These are phyloP conservation scores for Holothuria glaberrima DNA, from an alignment of 35 echinoderm and acorn worm genomes.

Conservation along the genomic window DNA sequence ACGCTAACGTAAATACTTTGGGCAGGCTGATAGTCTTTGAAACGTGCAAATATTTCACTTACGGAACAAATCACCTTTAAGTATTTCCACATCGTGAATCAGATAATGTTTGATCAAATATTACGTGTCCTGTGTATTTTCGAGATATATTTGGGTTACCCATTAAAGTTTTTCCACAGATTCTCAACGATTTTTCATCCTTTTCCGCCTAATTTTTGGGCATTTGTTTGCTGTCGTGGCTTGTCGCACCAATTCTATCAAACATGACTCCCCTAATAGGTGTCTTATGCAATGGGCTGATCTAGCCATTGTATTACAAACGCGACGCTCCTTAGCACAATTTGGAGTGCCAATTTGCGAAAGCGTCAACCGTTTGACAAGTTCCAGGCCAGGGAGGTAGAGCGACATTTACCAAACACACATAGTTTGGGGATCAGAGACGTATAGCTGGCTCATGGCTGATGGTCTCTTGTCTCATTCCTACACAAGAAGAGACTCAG, in stretches of 20 bases:
- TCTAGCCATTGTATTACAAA: slow-evolving; percentile 19
- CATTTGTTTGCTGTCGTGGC: neutral
- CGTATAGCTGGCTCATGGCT: neutral
- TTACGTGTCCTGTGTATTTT: no score
- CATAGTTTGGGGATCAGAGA: slow-evolving; percentile 15
- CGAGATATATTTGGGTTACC: no score
- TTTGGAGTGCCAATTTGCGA: slow-evolving; percentile 28
- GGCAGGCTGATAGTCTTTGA: no score
- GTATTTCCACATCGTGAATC: no score
- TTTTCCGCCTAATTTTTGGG: neutral
- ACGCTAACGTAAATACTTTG: no score
- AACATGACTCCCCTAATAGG: slow-evolving; percentile 37
- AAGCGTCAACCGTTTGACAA: slow-evolving; percentile 8
- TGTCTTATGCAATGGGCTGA: slow-evolving; percentile 23
- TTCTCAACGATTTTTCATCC: neutral
- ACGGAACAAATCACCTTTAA: no score
- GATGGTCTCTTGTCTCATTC: neutral
- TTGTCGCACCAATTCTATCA: neutral
- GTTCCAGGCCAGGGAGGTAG: neutral
- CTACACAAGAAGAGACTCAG: neutral
- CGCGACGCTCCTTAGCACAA: slow-evolving; percentile 25
- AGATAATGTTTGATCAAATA: no score
- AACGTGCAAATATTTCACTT: no score
- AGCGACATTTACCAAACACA: neutral
- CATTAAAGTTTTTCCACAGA: neutral